Conservation (phyloP, 2,797 vertebrate genomes). For the Sebastes itinus region DNA sequence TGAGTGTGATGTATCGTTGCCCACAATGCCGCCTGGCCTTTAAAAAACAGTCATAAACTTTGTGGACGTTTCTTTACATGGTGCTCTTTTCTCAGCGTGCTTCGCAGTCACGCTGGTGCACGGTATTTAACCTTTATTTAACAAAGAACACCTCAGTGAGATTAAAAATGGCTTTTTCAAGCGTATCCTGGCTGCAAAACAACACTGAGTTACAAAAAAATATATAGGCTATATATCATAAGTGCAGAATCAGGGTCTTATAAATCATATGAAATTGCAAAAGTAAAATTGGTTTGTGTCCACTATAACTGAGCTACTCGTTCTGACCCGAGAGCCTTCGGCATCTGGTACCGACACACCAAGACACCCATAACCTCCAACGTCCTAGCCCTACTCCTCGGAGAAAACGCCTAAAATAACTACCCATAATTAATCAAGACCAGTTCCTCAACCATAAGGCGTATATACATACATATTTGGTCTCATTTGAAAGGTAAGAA, state of each 20-base stretch:
- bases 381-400: fast-evolving
- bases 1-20: constrained; percentile 47
- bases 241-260: neutral
- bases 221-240: neutral
- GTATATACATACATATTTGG: too few relatives aligned
- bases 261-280: neutral
- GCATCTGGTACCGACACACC: fast-evolving
- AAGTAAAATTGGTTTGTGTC: too few relatives aligned
- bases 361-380: fast-evolving
- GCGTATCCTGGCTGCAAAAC: neutral
- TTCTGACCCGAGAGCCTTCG: too few relatives aligned
- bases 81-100: constrained; percentile 22
- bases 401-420: too few relatives aligned
- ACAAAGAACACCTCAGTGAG: constrained; percentile 9
- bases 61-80: constrained; percentile 18
- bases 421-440: too few relatives aligned
- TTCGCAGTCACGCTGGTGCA: constrained; percentile 10
- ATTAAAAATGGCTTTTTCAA: constrained; percentile 15
- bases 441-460: too few relatives aligned
- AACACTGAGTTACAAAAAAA: neutral
- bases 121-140: constrained; percentile 26
- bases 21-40: constrained; percentile 39
- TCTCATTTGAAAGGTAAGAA: too few relatives aligned
- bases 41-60: constrained; percentile 52
- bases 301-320: too few relatives aligned